These are phyloP conservation scores for Apamea anceps DNA, from an alignment of 2,888 invertebrate species.

Conservation along the genomic window DNA sequence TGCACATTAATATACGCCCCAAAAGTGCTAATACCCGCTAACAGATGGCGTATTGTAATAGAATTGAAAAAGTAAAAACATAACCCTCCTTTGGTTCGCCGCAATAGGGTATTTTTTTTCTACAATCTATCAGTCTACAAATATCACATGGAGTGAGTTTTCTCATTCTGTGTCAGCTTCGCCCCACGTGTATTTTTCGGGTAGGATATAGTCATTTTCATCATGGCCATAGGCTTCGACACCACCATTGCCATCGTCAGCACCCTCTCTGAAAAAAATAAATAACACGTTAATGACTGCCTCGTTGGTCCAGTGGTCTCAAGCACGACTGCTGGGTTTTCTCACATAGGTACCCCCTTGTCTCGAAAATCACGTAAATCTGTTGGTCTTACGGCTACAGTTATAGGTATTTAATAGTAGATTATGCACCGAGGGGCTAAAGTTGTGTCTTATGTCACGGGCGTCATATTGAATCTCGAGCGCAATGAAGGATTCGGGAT, in stretches of 20 bases:
- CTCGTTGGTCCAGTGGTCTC: not conserved
- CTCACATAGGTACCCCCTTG: too few species aligned
- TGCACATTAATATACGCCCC: slow-evolving; percentile 6
- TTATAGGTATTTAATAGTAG: too few species aligned
- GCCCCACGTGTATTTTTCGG: slow-evolving; percentile 86
- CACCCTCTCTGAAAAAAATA: slow-evolving; percentile 77
- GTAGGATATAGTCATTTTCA: slow-evolving; percentile 83
- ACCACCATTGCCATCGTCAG: slow-evolving; percentile 84
- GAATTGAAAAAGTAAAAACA: slow-evolving; percentile 12
- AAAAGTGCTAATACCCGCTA: slow-evolving; percentile 26
- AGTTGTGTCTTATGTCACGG: too few species aligned
- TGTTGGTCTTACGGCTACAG: not conserved
- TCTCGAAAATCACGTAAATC: not conserved
- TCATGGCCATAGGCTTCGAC: slow-evolving; percentile 85
- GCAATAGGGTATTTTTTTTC: not conserved
- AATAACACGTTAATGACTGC: not conserved
- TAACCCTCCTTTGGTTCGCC: not conserved
- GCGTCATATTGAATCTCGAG: too few species aligned
- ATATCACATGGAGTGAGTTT: slow-evolving; percentile 34
- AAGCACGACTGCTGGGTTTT: not conserved
- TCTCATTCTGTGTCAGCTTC: slow-evolving; percentile 77
- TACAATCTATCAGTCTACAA: slow-evolving; percentile 67
- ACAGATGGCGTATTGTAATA: slow-evolving; percentile 53
- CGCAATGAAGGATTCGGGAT: too few species aligned
- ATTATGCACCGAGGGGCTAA: too few species aligned